A percentile compares a stretch with the other conserved stretches of the same genome.
Conservation (phyloP, 2,888 invertebrate genomes). For the Meteorus colon region DNA sequence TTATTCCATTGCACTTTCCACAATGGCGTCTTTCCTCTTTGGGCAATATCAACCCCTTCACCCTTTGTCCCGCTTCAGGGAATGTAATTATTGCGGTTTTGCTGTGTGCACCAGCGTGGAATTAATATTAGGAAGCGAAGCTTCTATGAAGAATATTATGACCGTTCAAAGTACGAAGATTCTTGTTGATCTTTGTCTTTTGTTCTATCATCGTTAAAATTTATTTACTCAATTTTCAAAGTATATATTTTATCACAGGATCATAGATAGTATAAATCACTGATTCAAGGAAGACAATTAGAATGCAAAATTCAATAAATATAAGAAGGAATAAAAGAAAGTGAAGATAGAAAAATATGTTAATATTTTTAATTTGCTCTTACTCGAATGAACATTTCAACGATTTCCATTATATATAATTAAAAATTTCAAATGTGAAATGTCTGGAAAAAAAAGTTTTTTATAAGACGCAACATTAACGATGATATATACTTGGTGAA, state of each 20-base stretch:
- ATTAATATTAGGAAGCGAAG: slow-evolving; percentile 38
- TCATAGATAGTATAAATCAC: background rate
- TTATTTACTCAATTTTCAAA: background rate
- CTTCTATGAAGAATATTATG: background rate
- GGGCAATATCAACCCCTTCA: slow-evolving; percentile 8
- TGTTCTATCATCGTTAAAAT: background rate
- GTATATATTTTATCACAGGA: too few relatives aligned
- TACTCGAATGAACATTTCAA: background rate
- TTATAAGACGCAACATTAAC: slow-evolving; percentile 12
- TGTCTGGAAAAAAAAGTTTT: background rate
- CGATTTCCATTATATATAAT: slow-evolving; percentile 13
- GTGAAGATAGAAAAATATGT: background rate
- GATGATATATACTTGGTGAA: slow-evolving; percentile 15
- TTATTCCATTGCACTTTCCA: slow-evolving; percentile 19
- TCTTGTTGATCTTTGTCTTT: background rate
- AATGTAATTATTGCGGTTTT: slow-evolving; percentile 40
- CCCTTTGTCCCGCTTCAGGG: slow-evolving; percentile 23
- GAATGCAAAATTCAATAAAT: background rate
- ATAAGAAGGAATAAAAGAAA: background rate
- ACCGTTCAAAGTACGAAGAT: background rate
- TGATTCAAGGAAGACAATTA: background rate
- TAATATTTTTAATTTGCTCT: background rate
- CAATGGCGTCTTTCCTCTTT: background rate
- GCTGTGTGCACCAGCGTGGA: slow-evolving; percentile 30
- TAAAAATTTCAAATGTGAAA: slow-evolving; percentile 17